Conservation (phyloP, 2,113 vertebrate species). For the Perca schrenkii region DNA sequence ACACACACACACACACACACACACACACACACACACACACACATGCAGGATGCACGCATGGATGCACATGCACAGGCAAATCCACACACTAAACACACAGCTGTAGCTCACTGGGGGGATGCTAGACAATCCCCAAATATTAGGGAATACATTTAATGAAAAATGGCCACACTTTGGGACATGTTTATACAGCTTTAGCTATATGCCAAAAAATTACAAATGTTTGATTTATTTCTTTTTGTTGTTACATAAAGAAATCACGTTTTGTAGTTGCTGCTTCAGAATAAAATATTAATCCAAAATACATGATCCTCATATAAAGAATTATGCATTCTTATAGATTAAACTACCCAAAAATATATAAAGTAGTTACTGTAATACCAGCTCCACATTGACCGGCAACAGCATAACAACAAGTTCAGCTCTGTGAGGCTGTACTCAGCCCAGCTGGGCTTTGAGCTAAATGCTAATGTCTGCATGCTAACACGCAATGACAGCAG, state of each 20-base stretch:
- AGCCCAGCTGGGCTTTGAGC: neutral
- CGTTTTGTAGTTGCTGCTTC: neutral
- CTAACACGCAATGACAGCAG: neutral
- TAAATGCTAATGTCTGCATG: neutral
- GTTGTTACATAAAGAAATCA: neutral
- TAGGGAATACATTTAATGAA: neutral
- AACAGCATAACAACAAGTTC: neutral
- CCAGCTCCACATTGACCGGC: neutral
- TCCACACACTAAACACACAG: neutral
- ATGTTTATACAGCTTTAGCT: too few species aligned
- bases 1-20: neutral
- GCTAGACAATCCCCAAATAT: neutral
- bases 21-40: neutral
- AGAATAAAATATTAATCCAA: conserved; percentile 1
- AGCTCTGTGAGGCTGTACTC: neutral
- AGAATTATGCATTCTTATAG: neutral
- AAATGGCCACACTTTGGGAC: neutral
- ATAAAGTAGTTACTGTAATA: neutral
- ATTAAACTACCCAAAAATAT: neutral
- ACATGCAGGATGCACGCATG: conserved; percentile 6
- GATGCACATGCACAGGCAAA: neutral
- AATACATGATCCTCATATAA: neutral
- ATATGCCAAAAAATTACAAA: neutral
- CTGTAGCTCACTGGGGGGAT: neutral
- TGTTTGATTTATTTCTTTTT: neutral